Evolutionary conservation across 2,797 vertebrate genomes (phyloP), one percentile per base, ranked within the genome.

Genomic region (Ctenosaura bakeri): DNA sequence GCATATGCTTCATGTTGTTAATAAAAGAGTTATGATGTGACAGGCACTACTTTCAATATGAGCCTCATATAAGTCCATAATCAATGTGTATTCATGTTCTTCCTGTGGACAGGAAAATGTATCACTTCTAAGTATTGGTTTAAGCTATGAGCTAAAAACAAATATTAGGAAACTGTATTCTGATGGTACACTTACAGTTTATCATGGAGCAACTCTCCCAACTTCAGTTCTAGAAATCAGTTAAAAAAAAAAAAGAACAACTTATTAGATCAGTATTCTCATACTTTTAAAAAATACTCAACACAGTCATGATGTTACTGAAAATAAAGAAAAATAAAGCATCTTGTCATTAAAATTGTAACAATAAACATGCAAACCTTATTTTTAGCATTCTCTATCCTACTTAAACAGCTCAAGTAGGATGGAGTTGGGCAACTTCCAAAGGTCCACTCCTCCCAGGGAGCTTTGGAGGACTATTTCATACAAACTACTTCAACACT

Each of bases 201-300:
- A 97, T 99, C 99, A 97, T 99, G 99, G 97, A 99, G 99, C 92
- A 99, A 95, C 95, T 99, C 99, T 94, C 99, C 99, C 92, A 99
- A 97, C 95, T 98, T 99, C 94, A 99, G 95, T 95, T 99, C 99
- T 99, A 95, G 94, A 96, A 95, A 95, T 76, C 88, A 96, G 96
- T 69, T 66, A 8, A 96, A 88, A 93, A 94, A 83, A 91, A 76
- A 89, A 4, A 14, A 50, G 26, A 46, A 50, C 6, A 94, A 90
- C 54, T 35, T 84, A 89, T 93, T 91, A 89, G 2, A 74, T 0
- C 0, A 2, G 14, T 91, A 14, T 54, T 89, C 62, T 64, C 16
- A 0, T 78, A 18, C 8, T 64, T 32, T 32, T 54, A 56, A 0
- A 3, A 73, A 52, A 26, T 8, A 1, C 26, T 59, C 59, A 62